These are phyloP conservation scores for Tupaia tana DNA, from an alignment of 2,113 vertebrate species.

Conservation along the genomic window DNA sequence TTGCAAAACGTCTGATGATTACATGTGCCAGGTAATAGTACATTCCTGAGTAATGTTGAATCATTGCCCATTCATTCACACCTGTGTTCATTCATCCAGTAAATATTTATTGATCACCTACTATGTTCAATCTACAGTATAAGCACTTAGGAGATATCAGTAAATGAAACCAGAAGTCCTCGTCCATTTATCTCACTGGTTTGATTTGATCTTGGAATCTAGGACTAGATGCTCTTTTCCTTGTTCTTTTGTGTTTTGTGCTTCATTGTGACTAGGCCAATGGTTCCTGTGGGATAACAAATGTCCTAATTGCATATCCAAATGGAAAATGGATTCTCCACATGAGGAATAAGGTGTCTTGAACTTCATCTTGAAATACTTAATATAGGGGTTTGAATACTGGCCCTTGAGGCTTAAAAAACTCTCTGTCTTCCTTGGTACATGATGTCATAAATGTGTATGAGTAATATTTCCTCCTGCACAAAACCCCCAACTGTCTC, in stretches of 20 bases:
- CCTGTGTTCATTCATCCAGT: background rate
- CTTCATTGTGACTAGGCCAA: background rate
- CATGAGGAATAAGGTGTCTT: background rate
- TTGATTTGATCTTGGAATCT: background rate
- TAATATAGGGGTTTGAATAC: background rate
- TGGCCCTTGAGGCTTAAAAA: too few species aligned
- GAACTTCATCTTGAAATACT: background rate
- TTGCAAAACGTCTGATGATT: background rate
- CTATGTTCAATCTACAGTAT: background rate
- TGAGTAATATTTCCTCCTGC: background rate
- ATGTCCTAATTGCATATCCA: background rate
- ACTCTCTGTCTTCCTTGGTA: background rate
- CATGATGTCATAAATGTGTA: background rate
- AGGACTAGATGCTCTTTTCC: background rate
- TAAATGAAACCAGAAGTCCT: background rate
- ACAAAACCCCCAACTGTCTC: background rate
- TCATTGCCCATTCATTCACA: background rate
- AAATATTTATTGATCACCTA: conserved; percentile 36
- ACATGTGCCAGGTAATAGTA: background rate
- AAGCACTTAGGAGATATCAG: background rate
- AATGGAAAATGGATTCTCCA: background rate
- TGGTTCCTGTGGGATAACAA: background rate
- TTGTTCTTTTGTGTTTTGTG: background rate
- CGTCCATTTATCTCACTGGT: background rate
- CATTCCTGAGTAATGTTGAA: background rate